Evolutionary conservation across 2,797 vertebrate genomes (phyloP).

Genomic region (Amniataba percoides): DNA sequence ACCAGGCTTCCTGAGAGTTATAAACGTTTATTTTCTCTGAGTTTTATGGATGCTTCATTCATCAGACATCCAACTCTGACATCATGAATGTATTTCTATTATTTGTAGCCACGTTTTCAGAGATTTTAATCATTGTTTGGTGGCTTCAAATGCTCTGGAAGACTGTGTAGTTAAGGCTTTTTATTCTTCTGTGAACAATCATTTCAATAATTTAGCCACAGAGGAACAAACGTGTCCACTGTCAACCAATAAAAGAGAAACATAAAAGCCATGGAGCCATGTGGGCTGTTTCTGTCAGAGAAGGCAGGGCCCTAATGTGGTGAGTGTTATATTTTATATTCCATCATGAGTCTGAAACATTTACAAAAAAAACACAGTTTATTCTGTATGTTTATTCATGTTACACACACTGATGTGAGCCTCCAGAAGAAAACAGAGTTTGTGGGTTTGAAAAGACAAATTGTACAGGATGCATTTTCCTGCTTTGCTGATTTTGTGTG

Average conservation of each 20-base stretch:
- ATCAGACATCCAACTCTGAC: too few relatives aligned
- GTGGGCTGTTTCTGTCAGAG: constrained; percentile 10
- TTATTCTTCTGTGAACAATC: too few relatives aligned
- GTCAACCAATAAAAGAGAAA: too few relatives aligned
- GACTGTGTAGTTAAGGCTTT: background rate
- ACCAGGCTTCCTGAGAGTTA: background rate
- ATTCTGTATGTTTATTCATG: background rate
- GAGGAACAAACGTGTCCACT: background rate
- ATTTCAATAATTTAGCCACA: background rate
- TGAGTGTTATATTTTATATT: background rate
- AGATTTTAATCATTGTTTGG: background rate
- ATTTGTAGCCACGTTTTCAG: background rate
- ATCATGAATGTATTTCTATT: too few relatives aligned
- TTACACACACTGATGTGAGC: background rate
- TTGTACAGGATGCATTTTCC: background rate
- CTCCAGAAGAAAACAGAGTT: background rate
- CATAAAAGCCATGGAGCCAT: too few relatives aligned
- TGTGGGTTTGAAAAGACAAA: background rate
- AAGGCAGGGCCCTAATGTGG: background rate
- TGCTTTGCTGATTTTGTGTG: background rate
- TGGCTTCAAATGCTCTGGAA: background rate
- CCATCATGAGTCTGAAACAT: background rate
- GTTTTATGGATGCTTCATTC: too few relatives aligned
- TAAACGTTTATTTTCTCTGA: background rate
- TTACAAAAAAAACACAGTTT: background rate